Base-by-base conservation (phyloP, 2,113 vertebrate genomes). In the Himantopus leucocephalus region DNA sequence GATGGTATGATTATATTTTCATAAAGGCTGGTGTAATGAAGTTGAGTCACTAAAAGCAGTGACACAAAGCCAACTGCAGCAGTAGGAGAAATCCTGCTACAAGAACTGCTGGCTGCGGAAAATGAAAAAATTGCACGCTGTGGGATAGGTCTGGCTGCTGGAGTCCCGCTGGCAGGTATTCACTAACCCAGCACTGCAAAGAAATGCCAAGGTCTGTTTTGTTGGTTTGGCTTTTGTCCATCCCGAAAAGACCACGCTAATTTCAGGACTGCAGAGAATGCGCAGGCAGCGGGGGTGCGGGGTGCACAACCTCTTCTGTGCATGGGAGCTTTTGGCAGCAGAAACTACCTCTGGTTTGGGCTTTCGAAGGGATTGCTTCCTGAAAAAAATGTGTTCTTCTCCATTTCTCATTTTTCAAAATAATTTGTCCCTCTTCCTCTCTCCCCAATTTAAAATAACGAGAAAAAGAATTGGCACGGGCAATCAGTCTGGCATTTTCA, bases 221-320 rank as follows among this genome's bases (percentile, higher is more conserved):
- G 37, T 48, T 92, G 66, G 24, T 86, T 95, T 96, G 95, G 78
- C 78, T 95, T 94, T 72, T 81, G 58, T 95, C 78, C 2, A 1
- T 82, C 62, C 47, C n/a, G 1, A 39, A 83, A 94, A 88, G 60
- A 68, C 37, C 6, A 8, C 29, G 29, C 41, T 86, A 37, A 76
- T 93, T 82, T 96, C 85, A 76, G 60, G 84, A 35, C n/a, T 90
- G 78, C 30, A 56, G 58, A 85, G 90, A 88, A 68, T 26, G 32
- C 2, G 4, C 26, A 55, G 64, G 41, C 56, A 62, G n/a, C 2
- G 8, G 52, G 52, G 14, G 37, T 55, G 8, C 37, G 78, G 56
- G 50, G 34, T 16, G 0, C 12, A 26, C 30, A 26, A 30, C 60
- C 10, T 67, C 52, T 77, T 70, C 88, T 82, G 47, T 67, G 53